Percentiles rank a stretch among this genome's conserved stretches.
Evolutionary conservation across 2,888 invertebrate genomes (phyloP).

Genomic region (Diadromus collaris): DNA sequence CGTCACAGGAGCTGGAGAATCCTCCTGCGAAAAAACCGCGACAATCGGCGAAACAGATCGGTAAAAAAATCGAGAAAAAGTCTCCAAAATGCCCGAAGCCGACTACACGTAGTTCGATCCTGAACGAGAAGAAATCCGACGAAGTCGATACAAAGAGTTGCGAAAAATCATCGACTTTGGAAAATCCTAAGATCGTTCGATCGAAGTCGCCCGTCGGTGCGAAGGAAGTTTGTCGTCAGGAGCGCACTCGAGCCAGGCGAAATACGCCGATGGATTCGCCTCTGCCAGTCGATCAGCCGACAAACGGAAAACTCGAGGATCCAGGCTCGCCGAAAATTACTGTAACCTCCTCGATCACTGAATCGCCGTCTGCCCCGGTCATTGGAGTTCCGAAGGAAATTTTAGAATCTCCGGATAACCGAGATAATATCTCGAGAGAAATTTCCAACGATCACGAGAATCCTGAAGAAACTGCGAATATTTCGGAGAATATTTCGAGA

Average conservation of each 20-base stretch:
- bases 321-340: neutral
- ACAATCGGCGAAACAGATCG: neutral
- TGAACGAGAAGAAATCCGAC: neutral
- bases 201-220: neutral
- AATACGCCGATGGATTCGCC: neutral
- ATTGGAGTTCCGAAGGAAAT: neutral
- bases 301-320: neutral
- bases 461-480: neutral
- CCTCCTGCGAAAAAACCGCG: neutral
- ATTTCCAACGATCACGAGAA: neutral
- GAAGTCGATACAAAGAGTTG: neutral
- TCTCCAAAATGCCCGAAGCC: neutral
- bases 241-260: neutral
- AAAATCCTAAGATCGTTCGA: neutral
- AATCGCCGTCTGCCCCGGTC: neutral
- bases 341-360: neutral
- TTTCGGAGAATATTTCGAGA: neutral
- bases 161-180: neutral
- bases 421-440: neutral
- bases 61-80: neutral
- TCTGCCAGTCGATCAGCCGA: neutral
- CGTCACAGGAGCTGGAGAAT: neutral
- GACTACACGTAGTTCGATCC: neutral
- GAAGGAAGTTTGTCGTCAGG: neutral
- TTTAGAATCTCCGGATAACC: neutral